Conservation (phyloP, 1,140 invertebrate genomes). For the Heterodera carotae region DNA sequence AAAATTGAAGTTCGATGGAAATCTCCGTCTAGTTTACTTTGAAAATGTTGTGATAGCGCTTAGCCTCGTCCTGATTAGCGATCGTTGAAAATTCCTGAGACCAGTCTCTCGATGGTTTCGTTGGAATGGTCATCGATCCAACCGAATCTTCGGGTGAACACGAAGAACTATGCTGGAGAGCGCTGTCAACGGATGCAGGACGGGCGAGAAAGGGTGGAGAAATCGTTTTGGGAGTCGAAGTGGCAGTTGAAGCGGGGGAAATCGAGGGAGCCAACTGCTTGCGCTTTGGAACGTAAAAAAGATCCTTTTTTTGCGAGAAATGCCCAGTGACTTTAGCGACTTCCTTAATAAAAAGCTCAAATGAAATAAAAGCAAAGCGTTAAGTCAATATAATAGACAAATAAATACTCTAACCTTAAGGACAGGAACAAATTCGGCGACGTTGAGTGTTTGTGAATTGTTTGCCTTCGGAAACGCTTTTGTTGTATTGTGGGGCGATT, state of each 20-base stretch:
- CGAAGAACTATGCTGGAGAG: constrained; percentile 26
- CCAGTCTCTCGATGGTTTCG: constrained; percentile 27
- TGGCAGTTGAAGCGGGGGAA: constrained; percentile 27
- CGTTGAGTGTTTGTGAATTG: not conserved
- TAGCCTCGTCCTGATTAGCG: constrained; percentile 5
- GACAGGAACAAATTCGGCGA: not conserved
- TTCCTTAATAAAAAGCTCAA: constrained; percentile 4
- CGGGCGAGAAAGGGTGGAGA: constrained; percentile 24
- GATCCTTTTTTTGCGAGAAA: constrained; percentile 1
- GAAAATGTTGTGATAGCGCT: constrained; percentile 21
- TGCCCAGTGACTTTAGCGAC: not conserved
- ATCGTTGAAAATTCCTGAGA: constrained; percentile 15
- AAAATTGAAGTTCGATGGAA: constrained; percentile 18
- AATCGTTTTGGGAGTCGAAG: constrained; percentile 29
- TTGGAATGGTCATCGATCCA: constrained; percentile 27
- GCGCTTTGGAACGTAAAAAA: constrained; percentile 25
- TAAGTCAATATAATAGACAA: no score
- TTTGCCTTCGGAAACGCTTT: not conserved
- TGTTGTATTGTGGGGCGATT: not conserved
- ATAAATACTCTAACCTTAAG: not conserved
- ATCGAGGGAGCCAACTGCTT: constrained; percentile 20
- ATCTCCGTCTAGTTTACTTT: constrained; percentile 4
- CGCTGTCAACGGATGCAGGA: constrained; percentile 26
- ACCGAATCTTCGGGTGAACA: constrained; percentile 27
- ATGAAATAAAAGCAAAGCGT: not conserved